Evolutionary conservation across 2,888 invertebrate genomes (phyloP).

Genomic region (Eurytoma adleriae): DNA sequence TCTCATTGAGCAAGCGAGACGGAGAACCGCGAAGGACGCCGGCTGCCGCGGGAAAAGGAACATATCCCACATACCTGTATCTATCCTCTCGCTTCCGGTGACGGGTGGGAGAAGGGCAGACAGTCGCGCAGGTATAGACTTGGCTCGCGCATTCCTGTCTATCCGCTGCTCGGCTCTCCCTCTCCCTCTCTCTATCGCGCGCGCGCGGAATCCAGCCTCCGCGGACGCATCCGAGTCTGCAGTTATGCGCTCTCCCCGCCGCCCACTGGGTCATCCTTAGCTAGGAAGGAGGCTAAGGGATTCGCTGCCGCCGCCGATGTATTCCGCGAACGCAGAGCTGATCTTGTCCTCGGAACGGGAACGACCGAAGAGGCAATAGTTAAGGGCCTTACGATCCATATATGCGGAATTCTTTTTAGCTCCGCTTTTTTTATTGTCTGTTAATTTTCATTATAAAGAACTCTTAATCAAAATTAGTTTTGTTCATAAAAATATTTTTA

Average conservation of each 20-base stretch:
- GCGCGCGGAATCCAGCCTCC: background rate
- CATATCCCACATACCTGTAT: background rate
- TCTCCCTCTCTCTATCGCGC: too few species aligned
- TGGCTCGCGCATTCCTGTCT: slow-evolving; percentile 37
- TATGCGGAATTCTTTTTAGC: too few species aligned
- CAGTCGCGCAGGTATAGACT: slow-evolving; percentile 5
- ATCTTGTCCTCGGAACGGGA: too few species aligned
- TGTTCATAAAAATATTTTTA: too few species aligned
- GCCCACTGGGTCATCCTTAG: background rate
- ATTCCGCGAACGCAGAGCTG: background rate
- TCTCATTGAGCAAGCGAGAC: slow-evolving; percentile 1
- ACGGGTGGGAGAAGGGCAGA: slow-evolving; percentile 1
- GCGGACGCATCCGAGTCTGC: background rate
- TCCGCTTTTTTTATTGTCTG: too few species aligned
- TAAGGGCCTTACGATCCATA: too few species aligned
- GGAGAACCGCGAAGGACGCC: background rate
- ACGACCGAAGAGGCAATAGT: too few species aligned
- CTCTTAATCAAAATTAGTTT: too few species aligned
- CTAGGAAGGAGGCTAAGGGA: too few species aligned
- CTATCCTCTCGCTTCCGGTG: slow-evolving; percentile 35
- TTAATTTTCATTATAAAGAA: too few species aligned
- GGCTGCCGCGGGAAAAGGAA: slow-evolving; percentile 8
- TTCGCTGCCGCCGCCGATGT: background rate
- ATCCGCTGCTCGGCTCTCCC: background rate
- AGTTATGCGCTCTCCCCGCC: slow-evolving; percentile 2